Conservation (phyloP, 92 coral and sea anemone species). For the Epizoanthus illoricatus region DNA sequence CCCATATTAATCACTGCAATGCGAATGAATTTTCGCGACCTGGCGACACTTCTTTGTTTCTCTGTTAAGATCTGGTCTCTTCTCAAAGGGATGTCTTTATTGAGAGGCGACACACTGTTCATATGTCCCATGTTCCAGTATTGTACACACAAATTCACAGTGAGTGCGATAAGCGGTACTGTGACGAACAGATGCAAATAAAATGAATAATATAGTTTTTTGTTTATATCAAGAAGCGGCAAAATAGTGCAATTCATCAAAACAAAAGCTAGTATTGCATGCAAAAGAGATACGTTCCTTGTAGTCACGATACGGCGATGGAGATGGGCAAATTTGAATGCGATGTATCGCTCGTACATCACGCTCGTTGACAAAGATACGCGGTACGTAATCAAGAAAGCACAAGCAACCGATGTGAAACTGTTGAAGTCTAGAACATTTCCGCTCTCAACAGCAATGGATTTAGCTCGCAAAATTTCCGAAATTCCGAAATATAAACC, state of each 20-base stretch:
- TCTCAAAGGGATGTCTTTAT: constrained; percentile 21
- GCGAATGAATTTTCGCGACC: constrained; percentile 29
- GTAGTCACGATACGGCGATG: constrained; percentile 25
- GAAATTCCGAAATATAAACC: constrained; percentile 34
- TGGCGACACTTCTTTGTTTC: background rate
- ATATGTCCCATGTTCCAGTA: constrained; percentile 25
- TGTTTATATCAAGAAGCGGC: constrained; percentile 11
- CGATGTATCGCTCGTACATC: constrained; percentile 33
- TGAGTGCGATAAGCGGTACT: constrained; percentile 1
- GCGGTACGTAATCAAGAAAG: constrained; percentile 27
- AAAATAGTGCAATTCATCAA: background rate
- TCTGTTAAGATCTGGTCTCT: constrained; percentile 17
- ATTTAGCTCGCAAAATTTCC: constrained; percentile 13
- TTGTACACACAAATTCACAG: background rate
- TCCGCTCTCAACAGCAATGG: constrained; percentile 10
- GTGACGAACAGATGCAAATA: constrained; percentile 23
- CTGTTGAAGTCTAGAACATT: constrained; percentile 6
- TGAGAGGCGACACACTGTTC: constrained; percentile 11
- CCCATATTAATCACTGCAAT: background rate
- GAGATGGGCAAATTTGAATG: constrained; percentile 20
- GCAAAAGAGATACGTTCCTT: background rate
- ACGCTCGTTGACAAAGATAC: constrained; percentile 9
- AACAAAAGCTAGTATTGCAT: background rate
- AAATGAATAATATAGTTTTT: background rate
- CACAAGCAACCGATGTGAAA: background rate